These are phyloP conservation scores for Typhlichthys eigenmanni DNA, from an alignment of 2,797 vertebrate species.

Conservation along the genomic window DNA sequence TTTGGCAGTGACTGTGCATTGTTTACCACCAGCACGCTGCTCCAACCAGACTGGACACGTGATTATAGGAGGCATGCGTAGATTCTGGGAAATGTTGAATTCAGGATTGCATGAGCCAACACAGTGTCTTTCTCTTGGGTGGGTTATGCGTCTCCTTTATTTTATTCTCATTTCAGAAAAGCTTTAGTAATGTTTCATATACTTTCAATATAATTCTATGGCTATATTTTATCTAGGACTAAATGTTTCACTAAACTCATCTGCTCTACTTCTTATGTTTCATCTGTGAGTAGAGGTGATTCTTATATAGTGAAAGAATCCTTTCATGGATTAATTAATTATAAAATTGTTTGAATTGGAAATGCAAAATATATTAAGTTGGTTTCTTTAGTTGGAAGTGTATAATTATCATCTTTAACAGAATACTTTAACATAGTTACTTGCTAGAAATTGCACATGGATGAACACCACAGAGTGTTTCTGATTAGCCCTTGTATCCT, in stretches of 20 bases:
- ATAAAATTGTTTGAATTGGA: too few species aligned
- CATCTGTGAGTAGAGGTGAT: too few species aligned
- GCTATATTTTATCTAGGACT: background rate
- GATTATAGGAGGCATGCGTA: slow-evolving; percentile 20
- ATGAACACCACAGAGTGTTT: slow-evolving; percentile 41
- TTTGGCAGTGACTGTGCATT: slow-evolving; percentile 59
- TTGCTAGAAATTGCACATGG: slow-evolving; percentile 32
- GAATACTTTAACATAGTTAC: too few species aligned
- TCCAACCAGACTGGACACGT: slow-evolving; percentile 15
- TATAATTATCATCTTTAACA: too few species aligned
- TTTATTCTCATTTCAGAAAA: background rate
- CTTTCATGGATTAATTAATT: too few species aligned
- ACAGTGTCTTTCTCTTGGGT: background rate
- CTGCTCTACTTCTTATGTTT: too few species aligned
- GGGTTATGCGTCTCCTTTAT: background rate
- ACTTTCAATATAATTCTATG: slow-evolving; percentile 2
- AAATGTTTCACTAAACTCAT: too few species aligned
- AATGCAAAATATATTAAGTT: too few species aligned
- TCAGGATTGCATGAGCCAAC: background rate
- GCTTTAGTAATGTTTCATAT: background rate
- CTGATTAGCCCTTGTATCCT: slow-evolving; percentile 33
- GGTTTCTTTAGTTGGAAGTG: too few species aligned
- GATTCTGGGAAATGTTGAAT: slow-evolving; percentile 6
- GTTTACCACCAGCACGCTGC: slow-evolving; percentile 56
- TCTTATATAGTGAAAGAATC: too few species aligned